Conservation (phyloP, 2,797 vertebrate genomes). For the Telmatherina bonti region DNA sequence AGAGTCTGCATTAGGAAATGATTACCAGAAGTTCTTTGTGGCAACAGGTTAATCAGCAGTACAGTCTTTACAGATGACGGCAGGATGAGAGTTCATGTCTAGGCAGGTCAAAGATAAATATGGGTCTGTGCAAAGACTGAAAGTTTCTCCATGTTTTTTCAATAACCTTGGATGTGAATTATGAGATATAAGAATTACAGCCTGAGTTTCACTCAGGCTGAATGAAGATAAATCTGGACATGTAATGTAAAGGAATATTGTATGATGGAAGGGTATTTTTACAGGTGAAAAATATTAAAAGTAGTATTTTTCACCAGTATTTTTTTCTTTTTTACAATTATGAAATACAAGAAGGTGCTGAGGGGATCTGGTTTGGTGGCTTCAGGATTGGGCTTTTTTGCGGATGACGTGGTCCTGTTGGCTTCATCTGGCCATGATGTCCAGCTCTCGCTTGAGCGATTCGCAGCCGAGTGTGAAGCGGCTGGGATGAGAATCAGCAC, state of each 20-base stretch:
- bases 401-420: too few relatives aligned
- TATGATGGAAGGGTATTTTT: not conserved
- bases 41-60: slow-evolving; percentile 21
- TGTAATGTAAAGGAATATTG: not conserved
- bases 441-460: too few relatives aligned
- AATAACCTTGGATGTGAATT: not conserved
- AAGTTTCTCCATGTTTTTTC: slow-evolving; percentile 45
- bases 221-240: not conserved
- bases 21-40: slow-evolving; percentile 34
- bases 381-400: too few relatives aligned
- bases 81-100: slow-evolving; percentile 49
- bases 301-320: too few relatives aligned
- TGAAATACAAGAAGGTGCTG: too few relatives aligned
- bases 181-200: not conserved
- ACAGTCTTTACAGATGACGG: slow-evolving; percentile 22
- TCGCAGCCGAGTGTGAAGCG: too few relatives aligned
- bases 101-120: slow-evolving; percentile 56
- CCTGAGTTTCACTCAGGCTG: not conserved
- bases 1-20: slow-evolving; percentile 1
- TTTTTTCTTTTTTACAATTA: too few relatives aligned
- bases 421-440: too few relatives aligned
- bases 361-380: too few relatives aligned
- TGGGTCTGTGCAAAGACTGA: slow-evolving; percentile 21
- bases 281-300: too few relatives aligned
- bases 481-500: too few relatives aligned